Evolutionary conservation across 2,797 vertebrate genomes (phyloP).

Genomic region (Morelia viridis): DNA sequence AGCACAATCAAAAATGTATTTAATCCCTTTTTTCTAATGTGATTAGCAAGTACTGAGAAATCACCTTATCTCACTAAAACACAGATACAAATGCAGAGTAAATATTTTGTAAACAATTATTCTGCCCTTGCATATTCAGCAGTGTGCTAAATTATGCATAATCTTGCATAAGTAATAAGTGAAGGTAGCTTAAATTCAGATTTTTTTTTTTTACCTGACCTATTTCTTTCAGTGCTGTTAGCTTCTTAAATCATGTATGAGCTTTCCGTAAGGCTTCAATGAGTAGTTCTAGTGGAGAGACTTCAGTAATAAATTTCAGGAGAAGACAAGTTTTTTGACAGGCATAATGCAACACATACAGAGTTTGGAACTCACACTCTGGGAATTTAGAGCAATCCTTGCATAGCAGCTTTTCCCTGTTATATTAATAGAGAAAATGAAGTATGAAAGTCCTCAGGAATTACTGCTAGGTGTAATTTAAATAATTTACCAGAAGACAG

Average conservation of each 20-base stretch:
- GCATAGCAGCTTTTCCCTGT: constrained; percentile 82
- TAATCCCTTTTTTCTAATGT: constrained; percentile 79
- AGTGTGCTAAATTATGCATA: constrained; percentile 88
- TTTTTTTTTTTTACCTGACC: constrained; percentile 79
- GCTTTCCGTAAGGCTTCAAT: constrained; percentile 84
- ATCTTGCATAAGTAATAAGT: constrained; percentile 87
- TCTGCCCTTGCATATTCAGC: constrained; percentile 84
- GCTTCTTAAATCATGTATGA: constrained; percentile 87
- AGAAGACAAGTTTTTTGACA: constrained; percentile 85
- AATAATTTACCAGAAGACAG: constrained; percentile 84
- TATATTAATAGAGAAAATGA: constrained; percentile 84
- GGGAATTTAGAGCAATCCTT: constrained; percentile 83
- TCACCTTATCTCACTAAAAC: constrained; percentile 83
- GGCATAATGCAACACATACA: constrained; percentile 80
- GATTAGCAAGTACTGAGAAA: constrained; percentile 81
- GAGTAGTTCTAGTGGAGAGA: constrained; percentile 82
- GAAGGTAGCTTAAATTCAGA: constrained; percentile 84
- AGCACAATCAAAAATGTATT: constrained; percentile 81
- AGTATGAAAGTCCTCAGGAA: constrained; percentile 82
- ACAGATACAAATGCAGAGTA: constrained; percentile 81
- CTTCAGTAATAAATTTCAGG: constrained; percentile 84
- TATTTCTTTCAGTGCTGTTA: constrained; percentile 87
- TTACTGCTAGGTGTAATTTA: constrained; percentile 83
- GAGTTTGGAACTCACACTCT: constrained; percentile 81
- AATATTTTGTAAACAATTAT: constrained; percentile 89